Conservation (phyloP, 2,888 invertebrate species). For the Eupelmus urozonus region DNA sequence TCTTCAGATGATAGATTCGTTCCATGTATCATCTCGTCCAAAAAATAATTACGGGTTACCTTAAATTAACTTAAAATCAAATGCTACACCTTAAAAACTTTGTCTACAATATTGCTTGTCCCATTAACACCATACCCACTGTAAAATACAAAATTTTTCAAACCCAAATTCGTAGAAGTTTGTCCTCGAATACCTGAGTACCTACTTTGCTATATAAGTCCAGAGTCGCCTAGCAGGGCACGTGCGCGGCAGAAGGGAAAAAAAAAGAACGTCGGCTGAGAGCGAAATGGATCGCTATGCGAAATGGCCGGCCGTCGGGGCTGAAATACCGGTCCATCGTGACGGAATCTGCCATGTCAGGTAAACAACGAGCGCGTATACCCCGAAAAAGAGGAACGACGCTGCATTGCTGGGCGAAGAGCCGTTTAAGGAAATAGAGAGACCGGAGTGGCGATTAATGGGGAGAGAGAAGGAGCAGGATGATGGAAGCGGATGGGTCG, state of each 20-base stretch:
- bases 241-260: not conserved
- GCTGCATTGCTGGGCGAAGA: not conserved
- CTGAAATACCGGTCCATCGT: slow-evolving; percentile 35
- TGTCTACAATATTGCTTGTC: too few species aligned
- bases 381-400: slow-evolving; percentile 37
- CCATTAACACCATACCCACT: not conserved
- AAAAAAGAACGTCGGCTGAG: not conserved
- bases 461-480: too few species aligned
- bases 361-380: slow-evolving; percentile 21
- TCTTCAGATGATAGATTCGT: too few species aligned
- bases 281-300: slow-evolving; percentile 12
- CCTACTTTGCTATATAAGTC: not conserved
- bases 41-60: too few species aligned
- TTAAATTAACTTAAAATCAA: too few species aligned
- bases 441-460: not conserved
- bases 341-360: slow-evolving; percentile 39
- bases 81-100: too few species aligned
- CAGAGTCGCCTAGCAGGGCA: not conserved
- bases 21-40: too few species aligned
- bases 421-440: slow-evolving; percentile 47
- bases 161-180: not conserved
- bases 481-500: too few species aligned
- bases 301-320: slow-evolving; percentile 11
- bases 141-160: not conserved
- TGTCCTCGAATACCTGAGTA: not conserved